Evolutionary conservation across 2,797 vertebrate genomes (phyloP).

Genomic region (Psittacula derbiana): DNA sequence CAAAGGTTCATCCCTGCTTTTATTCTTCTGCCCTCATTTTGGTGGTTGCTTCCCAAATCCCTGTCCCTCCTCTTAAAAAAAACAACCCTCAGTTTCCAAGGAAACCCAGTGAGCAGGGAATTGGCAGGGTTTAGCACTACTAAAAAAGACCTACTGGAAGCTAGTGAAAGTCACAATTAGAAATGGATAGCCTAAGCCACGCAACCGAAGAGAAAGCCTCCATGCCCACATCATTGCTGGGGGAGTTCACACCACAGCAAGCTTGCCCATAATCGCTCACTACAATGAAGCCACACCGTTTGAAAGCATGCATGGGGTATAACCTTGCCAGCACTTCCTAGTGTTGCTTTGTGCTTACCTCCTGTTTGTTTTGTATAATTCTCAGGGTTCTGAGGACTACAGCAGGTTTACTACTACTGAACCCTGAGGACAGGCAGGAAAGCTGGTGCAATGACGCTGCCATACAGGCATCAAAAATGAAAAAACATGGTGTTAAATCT

Average conservation of each 20-base stretch:
- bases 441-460: not conserved
- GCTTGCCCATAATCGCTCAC: not conserved
- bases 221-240: not conserved
- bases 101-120: not conserved
- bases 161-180: not conserved
- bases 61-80: not conserved
- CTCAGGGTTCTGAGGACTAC: not conserved
- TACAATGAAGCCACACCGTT: accelerated
- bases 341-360: not conserved
- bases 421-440: not conserved
- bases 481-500: not conserved
- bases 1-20: not conserved
- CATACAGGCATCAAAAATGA: not conserved
- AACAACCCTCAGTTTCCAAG: not conserved
- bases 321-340: not conserved
- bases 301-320: accelerated
- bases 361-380: not conserved
- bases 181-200: not conserved
- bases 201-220: not conserved
- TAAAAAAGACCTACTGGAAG: not conserved
- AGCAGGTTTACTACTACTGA: not conserved
- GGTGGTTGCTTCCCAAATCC: not conserved
- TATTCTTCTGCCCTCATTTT: constrained; percentile 32
- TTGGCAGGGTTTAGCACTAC: not conserved
- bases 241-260: not conserved